Conservation (phyloP, 1,140 invertebrate species). For the Meloidogyne floridensis region DNA sequence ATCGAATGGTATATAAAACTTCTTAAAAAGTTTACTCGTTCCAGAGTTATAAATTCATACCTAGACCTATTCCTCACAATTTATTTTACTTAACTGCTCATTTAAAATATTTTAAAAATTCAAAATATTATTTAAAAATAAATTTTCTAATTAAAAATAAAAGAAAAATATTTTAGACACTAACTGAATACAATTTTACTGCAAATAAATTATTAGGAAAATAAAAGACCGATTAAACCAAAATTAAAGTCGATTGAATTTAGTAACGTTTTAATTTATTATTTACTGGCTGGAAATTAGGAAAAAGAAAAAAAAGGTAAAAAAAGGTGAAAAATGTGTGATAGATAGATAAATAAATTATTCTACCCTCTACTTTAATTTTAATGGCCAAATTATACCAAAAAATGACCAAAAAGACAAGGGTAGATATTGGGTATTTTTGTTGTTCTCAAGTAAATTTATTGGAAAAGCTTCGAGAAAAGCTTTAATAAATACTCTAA, state of each 20-base stretch:
- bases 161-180: neutral
- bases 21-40: neutral
- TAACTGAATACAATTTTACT: neutral
- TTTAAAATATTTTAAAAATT: too few relatives aligned
- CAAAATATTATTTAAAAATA: too few relatives aligned
- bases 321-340: neutral
- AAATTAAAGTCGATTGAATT: constrained; percentile 5
- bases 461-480: neutral
- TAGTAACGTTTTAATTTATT: neutral
- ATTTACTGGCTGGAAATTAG: neutral
- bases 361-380: neutral
- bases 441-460: neutral
- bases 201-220: neutral
- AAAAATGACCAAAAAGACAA: neutral
- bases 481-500: neutral
- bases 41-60: neutral
- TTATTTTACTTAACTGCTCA: too few relatives aligned
- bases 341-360: constrained; percentile 4
- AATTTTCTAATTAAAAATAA: neutral
- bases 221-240: neutral
- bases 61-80: too few relatives aligned
- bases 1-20: neutral
- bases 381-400: neutral
- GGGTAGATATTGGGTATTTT: neutral
- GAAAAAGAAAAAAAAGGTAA: neutral